Evolutionary conservation across 2,113 vertebrate species (phyloP).

Genomic region (Malurus alboscapulatus): DNA sequence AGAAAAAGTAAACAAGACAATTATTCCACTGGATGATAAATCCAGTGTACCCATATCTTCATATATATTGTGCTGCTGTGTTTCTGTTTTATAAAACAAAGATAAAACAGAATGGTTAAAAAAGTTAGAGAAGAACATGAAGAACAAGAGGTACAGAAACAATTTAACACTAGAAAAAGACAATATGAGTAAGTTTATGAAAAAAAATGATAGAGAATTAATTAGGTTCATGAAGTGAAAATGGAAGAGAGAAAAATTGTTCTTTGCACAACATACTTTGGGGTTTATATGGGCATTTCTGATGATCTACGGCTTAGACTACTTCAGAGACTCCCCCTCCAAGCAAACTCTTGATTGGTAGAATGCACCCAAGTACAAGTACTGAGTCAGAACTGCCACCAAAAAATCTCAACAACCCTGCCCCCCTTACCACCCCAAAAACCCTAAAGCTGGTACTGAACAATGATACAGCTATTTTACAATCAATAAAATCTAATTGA

Average conservation of each 20-base stretch:
- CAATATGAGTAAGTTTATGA: accelerated
- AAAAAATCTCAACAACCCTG: accelerated
- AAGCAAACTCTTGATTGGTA: not conserved
- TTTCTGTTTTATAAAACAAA: not conserved
- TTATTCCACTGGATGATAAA: not conserved
- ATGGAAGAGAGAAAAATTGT: not conserved
- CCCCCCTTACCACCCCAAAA: accelerated
- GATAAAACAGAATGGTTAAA: not conserved
- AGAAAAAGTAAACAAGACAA: not conserved
- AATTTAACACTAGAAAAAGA: too few species aligned
- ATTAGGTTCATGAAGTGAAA: not conserved
- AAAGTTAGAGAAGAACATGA: not conserved
- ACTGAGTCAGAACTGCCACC: not conserved
- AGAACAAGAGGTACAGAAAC: not conserved
- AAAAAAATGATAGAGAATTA: not conserved
- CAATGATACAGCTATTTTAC: not conserved
- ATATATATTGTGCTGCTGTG: not conserved
- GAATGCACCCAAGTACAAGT: not conserved
- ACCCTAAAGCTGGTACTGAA: not conserved
- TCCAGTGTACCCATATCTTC: not conserved
- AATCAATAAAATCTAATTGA: not conserved
- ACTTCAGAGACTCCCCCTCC: not conserved
- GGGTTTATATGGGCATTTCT: not conserved
- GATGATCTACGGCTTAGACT: not conserved
- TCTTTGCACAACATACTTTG: not conserved